phyloP scores from a whole-genome alignment of 1,140 invertebrate species.

The Drosophila miranda region DNA sequence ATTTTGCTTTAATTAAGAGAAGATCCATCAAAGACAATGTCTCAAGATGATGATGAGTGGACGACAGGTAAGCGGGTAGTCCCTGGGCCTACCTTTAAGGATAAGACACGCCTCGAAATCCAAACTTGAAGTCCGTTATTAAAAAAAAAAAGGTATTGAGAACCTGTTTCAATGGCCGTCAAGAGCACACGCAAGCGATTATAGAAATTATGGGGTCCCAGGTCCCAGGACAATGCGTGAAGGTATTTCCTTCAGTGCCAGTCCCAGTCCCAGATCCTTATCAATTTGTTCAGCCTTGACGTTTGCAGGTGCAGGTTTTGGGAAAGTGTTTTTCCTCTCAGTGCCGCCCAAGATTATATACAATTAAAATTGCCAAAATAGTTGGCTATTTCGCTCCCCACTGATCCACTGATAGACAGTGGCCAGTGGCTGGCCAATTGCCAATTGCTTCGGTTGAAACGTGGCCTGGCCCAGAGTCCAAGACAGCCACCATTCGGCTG shows the following conservation, averaged over 20 bases:
- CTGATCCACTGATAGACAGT: constrained; percentile 25
- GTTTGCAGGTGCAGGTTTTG: constrained; percentile 66
- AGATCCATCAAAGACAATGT: constrained; percentile 36
- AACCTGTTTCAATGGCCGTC: constrained; percentile 54
- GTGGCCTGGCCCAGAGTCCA: constrained; percentile 8
- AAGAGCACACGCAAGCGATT: constrained; percentile 65
- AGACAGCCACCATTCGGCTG: constrained; percentile 60
- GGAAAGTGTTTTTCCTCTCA: constrained; percentile 67
- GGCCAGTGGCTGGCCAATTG: constrained; percentile 38
- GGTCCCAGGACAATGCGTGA: constrained; percentile 62
- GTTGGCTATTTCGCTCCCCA: constrained; percentile 21
- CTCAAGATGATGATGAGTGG: constrained; percentile 43
- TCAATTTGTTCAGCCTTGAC: constrained; percentile 44
- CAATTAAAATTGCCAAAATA: constrained; percentile 60
- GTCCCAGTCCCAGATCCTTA: constrained; percentile 34
- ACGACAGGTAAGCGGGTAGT: constrained; percentile 42
- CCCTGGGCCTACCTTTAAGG: constrained; percentile 41
- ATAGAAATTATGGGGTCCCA: constrained; percentile 63
- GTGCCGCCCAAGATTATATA: constrained; percentile 2
- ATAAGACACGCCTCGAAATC: constrained; percentile 72
- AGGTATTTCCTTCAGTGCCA: constrained; percentile 54
- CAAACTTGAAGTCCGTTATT: constrained; percentile 67
- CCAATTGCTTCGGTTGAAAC: constrained; percentile 13
- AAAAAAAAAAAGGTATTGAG: constrained; percentile 35
- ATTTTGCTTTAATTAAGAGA: constrained; percentile 63